phyloP scores from a whole-genome alignment of 2,888 invertebrate species.

The Epinotia ramella region DNA sequence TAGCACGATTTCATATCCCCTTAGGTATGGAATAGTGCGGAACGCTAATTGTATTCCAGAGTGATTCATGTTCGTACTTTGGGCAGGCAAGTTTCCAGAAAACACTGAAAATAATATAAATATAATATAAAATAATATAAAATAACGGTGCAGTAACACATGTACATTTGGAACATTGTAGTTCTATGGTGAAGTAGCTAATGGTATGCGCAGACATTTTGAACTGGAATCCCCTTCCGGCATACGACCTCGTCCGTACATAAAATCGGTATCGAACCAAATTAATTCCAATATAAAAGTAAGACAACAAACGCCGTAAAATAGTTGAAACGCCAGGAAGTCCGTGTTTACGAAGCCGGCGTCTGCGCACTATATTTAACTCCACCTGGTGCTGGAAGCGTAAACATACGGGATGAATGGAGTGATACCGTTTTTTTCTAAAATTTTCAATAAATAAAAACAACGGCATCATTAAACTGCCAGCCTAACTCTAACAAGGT shows the following conservation, averaged over 20 bases:
- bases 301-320: conserved; percentile 28
- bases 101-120: neutral
- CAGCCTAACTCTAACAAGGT: neutral
- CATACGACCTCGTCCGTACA: neutral
- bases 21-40: neutral
- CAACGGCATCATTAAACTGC: neutral
- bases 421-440: conserved; percentile 5
- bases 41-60: no score
- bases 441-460: neutral
- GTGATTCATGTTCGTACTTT: neutral
- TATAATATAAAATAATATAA: no score
- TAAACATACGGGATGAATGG: conserved; percentile 25
- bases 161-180: neutral
- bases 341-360: conserved; percentile 30
- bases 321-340: conserved; percentile 29
- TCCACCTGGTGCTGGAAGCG: conserved; percentile 34
- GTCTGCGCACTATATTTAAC: conserved; percentile 30
- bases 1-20: neutral
- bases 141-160: neutral
- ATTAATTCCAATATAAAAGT: conserved; percentile 24
- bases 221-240: neutral
- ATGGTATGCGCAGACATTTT: neutral
- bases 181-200: neutral
- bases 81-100: neutral
- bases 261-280: conserved; percentile 5